Evolutionary conservation across 2,113 vertebrate genomes (phyloP).

Genomic region (Salvelinus namaycush): DNA sequence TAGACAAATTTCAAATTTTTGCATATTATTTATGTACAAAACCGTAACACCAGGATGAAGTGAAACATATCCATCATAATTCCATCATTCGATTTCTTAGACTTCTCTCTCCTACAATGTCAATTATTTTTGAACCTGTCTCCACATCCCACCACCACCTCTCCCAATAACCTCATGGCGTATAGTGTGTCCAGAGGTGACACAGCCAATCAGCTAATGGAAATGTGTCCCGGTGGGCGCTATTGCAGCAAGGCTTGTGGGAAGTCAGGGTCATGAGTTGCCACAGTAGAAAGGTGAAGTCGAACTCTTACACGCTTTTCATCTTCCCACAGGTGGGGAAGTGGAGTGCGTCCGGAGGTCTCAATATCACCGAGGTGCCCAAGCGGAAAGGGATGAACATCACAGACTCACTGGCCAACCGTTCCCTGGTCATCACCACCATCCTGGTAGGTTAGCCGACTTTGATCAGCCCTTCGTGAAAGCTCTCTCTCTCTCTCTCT

Average conservation of each 20-base stretch:
- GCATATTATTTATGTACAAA: neutral
- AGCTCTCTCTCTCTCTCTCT: neutral
- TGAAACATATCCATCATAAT: neutral
- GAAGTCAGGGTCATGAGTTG: slow-evolving; percentile 45
- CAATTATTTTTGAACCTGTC: slow-evolving; percentile 28
- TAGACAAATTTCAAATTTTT: neutral
- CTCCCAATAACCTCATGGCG: slow-evolving; percentile 26
- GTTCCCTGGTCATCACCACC: slow-evolving; percentile 94
- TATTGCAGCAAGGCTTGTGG: slow-evolving; percentile 50
- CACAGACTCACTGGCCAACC: slow-evolving; percentile 95
- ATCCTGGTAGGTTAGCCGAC: slow-evolving; percentile 84
- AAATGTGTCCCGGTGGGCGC: slow-evolving; percentile 43
- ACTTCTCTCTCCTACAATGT: slow-evolving; percentile 38
- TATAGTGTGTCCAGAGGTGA: slow-evolving; percentile 37
- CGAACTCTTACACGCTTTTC: slow-evolving; percentile 56
- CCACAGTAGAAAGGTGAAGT: slow-evolving; percentile 73
- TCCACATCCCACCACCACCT: slow-evolving; percentile 15
- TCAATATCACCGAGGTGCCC: slow-evolving; percentile 93
- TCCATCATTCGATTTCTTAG: slow-evolving; percentile 7
- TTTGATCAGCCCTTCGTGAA: slow-evolving; percentile 1
- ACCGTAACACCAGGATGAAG: neutral
- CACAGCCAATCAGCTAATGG: slow-evolving; percentile 66
- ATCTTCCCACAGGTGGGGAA: slow-evolving; percentile 86
- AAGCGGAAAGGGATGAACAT: slow-evolving; percentile 93
- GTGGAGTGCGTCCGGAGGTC: slow-evolving; percentile 90